phyloP scores from a whole-genome alignment of 2,888 invertebrate species.

The Exocentrus adspersus region DNA sequence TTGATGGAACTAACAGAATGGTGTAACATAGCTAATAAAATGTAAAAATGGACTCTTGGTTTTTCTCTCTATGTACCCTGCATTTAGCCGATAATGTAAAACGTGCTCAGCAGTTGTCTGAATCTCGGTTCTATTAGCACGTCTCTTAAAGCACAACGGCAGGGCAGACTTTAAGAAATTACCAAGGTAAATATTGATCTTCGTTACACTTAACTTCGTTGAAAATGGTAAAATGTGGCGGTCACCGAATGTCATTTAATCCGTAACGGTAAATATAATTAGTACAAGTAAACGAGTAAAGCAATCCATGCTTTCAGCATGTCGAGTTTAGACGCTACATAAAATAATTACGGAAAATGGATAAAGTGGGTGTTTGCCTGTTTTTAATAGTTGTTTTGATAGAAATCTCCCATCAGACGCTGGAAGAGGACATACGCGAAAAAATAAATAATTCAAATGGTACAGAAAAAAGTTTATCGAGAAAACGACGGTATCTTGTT shows the following conservation, averaged over 20 bases:
- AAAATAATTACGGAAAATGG: slow-evolving; percentile 16
- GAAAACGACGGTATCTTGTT: slow-evolving; percentile 49
- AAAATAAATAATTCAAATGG: slow-evolving; percentile 42
- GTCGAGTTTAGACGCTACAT: not conserved
- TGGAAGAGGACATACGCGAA: slow-evolving; percentile 44
- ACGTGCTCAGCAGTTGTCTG: too few relatives aligned
- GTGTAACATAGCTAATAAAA: too few relatives aligned
- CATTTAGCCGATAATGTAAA: too few relatives aligned
- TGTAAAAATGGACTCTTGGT: too few relatives aligned
- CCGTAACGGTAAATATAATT: slow-evolving; percentile 40
- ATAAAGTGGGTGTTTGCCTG: slow-evolving; percentile 26
- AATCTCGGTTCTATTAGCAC: not conserved
- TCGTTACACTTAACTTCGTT: slow-evolving; percentile 14
- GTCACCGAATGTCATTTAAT: slow-evolving; percentile 17
- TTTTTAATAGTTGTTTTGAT: slow-evolving; percentile 35
- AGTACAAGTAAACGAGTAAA: slow-evolving; percentile 18
- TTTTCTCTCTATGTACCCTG: too few relatives aligned
- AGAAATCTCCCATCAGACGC: slow-evolving; percentile 39
- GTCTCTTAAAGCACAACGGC: not conserved
- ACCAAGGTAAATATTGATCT: slow-evolving; percentile 11
- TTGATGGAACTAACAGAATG: too few relatives aligned
- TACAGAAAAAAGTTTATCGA: slow-evolving; percentile 42
- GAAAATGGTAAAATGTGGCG: not conserved
- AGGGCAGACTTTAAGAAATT: not conserved
- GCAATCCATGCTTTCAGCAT: not conserved